phyloP scores from a whole-genome alignment of 2,888 invertebrate genomes.

The Caenorhabditis uteleia region DNA sequence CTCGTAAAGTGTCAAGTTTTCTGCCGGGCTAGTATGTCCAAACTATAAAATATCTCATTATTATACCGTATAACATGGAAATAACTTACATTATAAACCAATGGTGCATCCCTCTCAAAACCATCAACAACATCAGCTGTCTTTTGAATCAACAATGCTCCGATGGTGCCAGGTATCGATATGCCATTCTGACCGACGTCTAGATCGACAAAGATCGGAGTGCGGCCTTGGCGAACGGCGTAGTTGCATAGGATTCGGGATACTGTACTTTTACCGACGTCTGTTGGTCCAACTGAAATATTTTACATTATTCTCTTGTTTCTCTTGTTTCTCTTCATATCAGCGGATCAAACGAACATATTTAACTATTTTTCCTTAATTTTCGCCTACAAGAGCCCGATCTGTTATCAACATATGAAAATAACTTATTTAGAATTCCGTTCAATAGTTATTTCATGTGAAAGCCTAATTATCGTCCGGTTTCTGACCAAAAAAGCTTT shows the following conservation, averaged over 20 bases:
- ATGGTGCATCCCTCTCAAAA: constrained; percentile 88
- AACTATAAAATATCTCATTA: constrained; percentile 74
- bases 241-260: constrained; percentile 89
- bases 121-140: constrained; percentile 93
- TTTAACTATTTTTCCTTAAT: not conserved
- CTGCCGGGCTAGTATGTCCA: constrained; percentile 82
- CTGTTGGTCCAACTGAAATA: constrained; percentile 78
- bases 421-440: too few species aligned
- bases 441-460: too few species aligned
- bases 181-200: constrained; percentile 80
- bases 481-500: too few species aligned
- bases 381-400: too few species aligned
- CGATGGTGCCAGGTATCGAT: constrained; percentile 64
- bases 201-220: constrained; percentile 89
- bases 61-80: constrained; percentile 1
- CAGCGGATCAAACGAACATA: not conserved
- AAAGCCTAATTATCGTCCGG: too few species aligned
- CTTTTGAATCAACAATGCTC: constrained; percentile 80
- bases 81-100: constrained; percentile 74
- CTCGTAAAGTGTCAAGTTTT: constrained; percentile 84
- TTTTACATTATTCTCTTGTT: not conserved
- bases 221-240: constrained; percentile 81
- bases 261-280: constrained; percentile 94
- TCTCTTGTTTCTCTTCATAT: not conserved
- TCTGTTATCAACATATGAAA: not conserved